Evolutionary conservation across 2,113 vertebrate species (phyloP).

Genomic region (Phocoena phocoena): DNA sequence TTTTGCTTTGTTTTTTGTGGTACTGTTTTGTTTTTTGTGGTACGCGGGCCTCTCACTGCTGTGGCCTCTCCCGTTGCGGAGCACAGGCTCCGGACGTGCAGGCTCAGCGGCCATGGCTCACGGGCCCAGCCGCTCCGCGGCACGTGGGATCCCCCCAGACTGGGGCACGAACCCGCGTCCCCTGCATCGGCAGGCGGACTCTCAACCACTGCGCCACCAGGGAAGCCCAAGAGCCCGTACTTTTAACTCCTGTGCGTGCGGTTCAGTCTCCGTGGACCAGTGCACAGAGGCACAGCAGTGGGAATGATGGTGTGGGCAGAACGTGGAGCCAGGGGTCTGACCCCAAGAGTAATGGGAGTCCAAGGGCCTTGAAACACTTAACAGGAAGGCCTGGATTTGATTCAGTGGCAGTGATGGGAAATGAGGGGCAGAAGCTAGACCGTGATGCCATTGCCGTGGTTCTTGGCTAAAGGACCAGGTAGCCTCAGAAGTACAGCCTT

Average conservation of each 20-base stretch:
- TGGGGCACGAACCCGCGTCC: no score
- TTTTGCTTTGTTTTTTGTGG: no score
- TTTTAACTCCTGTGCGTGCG: fast-evolving
- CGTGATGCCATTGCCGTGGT: background rate
- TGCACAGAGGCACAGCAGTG: background rate
- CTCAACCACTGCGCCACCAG: no score
- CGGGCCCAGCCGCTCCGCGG: no score
- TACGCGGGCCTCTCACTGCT: no score
- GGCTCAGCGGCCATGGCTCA: no score
- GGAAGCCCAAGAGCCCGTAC: fast-evolving
- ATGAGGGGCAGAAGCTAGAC: no score
- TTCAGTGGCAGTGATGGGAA: background rate
- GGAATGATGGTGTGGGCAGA: background rate
- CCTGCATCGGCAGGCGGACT: no score
- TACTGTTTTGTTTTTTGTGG: no score
- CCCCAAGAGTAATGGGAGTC: background rate
- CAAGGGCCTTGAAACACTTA: background rate
- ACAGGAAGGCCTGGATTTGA: background rate
- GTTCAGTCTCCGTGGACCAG: fast-evolving
- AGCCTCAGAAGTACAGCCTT: background rate
- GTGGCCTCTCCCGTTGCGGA: no score
- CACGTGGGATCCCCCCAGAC: no score
- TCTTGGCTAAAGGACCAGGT: background rate
- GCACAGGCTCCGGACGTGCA: no score
- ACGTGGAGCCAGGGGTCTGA: background rate